A percentile compares a stretch with the other conserved stretches of the same genome.
Conservation (phyloP, 2,113 vertebrate genomes). For the Tauraco erythrolophus region DNA sequence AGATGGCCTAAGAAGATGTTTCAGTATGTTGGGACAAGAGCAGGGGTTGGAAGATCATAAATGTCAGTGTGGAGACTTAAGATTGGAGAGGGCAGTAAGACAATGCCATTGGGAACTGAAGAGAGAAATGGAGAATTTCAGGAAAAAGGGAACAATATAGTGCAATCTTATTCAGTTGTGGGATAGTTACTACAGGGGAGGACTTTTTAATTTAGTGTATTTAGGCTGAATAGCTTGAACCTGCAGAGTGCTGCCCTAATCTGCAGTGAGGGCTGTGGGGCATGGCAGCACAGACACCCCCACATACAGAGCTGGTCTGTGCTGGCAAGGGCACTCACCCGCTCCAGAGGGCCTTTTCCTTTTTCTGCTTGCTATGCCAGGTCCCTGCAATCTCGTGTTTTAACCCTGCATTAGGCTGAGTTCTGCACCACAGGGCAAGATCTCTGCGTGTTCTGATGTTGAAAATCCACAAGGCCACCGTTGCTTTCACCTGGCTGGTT, state of each 20-base stretch:
- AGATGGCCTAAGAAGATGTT: background rate
- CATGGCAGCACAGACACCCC: background rate
- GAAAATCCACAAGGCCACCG: rapidly evolving
- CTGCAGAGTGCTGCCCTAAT: background rate
- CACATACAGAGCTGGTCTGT: rapidly evolving
- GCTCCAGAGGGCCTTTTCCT: background rate
- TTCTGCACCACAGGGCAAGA: background rate
- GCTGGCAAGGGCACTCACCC: background rate
- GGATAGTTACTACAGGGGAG: background rate
- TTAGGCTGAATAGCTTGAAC: background rate
- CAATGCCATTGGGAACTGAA: background rate
- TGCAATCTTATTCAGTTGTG: too few relatives aligned
- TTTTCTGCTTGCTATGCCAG: background rate
- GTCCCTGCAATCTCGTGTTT: background rate
- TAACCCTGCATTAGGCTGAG: background rate
- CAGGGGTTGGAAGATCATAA: background rate
- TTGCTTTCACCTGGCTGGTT: background rate
- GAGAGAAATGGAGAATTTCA: background rate
- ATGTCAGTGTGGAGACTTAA: background rate
- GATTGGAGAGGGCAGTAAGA: too few relatives aligned
- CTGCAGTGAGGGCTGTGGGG: background rate
- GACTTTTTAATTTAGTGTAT: background rate
- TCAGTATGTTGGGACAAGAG: background rate
- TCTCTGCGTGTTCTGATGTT: background rate
- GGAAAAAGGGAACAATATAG: rapidly evolving